Conservation (phyloP, 2,113 vertebrate species). For the Australoheros scitulus region DNA sequence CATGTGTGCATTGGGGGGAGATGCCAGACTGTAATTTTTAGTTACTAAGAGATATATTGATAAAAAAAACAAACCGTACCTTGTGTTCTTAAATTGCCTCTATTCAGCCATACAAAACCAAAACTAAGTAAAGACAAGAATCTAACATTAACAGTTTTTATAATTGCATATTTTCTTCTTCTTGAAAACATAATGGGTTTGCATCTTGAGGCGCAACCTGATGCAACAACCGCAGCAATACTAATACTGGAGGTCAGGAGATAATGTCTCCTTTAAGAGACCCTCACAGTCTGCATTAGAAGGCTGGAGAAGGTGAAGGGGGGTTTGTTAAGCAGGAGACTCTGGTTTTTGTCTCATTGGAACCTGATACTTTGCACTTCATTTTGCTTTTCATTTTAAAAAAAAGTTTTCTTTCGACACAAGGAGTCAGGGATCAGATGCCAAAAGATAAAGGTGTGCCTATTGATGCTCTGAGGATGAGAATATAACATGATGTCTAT, state of each 20-base stretch:
- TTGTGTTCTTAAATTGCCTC: not conserved
- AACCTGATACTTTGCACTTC: not conserved
- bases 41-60: not conserved
- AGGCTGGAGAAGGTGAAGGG: no score
- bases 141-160: no score
- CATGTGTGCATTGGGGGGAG: not conserved
- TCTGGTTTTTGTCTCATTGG: not conserved
- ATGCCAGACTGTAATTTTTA: not conserved
- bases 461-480: no score
- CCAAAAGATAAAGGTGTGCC: not conserved
- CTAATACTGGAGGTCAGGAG: no score
- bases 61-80: not conserved
- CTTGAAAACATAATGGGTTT: not conserved
- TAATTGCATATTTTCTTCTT: not conserved
- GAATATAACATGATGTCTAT: no score
- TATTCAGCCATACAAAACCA: not conserved
- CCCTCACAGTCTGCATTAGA: no score
- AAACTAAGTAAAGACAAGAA: not conserved
- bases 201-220: not conserved
- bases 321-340: no score
- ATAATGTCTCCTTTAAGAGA: no score
- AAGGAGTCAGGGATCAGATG: not conserved
- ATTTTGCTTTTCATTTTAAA: not conserved
- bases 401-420: no score
- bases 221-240: no score